Evolutionary conservation across 2,888 invertebrate species (phyloP).

Genomic region (Pycnomerus fuliginosus): DNA sequence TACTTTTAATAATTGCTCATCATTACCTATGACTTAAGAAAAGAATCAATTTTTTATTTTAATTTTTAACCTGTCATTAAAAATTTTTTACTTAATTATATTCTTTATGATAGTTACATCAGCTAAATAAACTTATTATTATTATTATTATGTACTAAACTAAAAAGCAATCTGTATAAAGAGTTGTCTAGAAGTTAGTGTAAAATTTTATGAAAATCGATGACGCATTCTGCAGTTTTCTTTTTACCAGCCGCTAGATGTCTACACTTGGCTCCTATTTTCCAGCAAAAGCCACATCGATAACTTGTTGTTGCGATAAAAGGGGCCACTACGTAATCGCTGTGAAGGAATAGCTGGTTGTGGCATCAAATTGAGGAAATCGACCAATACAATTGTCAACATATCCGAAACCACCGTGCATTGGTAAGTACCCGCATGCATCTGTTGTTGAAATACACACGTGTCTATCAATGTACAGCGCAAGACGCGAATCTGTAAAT

Average conservation of each 20-base stretch:
- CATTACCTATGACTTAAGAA: no score
- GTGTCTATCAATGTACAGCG: slow-evolving; percentile 42
- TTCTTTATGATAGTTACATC: no score
- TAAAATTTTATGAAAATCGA: not conserved
- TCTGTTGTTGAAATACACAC: slow-evolving; percentile 39
- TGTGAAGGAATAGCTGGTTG: slow-evolving; percentile 21
- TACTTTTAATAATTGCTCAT: no score
- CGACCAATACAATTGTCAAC: slow-evolving; percentile 49
- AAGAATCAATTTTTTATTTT: no score
- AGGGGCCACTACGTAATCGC: slow-evolving; percentile 24
- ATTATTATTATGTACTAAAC: no score
- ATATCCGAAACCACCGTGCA: slow-evolving; percentile 31
- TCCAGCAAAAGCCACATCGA: slow-evolving; percentile 5
- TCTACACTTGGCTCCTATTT: not conserved
- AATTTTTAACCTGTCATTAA: no score
- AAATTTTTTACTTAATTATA: no score
- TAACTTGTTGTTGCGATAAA: slow-evolving; percentile 18
- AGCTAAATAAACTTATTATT: no score
- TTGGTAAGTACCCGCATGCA: slow-evolving; percentile 47
- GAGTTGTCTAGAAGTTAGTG: not conserved
- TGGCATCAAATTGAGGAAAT: slow-evolving; percentile 29
- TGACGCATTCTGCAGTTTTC: not conserved
- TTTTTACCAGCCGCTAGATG: slow-evolving; percentile 6
- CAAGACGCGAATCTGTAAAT: slow-evolving; percentile 33
- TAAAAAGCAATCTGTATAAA: no score